A percentile compares a stretch with the other conserved stretches of the same genome.
Evolutionary conservation across 2,888 invertebrate species (phyloP).

Genomic region (Alcis repandata): DNA sequence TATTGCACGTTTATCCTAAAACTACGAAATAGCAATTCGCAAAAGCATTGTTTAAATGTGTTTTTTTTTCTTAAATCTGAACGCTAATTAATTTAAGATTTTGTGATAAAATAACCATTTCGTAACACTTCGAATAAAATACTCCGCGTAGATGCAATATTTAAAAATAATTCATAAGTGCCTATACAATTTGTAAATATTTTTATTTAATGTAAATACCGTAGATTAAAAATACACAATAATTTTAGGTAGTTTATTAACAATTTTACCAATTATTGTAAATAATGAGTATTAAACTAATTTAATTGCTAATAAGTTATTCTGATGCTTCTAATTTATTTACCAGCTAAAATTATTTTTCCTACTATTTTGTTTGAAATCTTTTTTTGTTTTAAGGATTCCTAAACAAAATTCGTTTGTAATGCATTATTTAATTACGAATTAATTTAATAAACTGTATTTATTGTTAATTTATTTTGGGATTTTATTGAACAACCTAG

Average conservation of each 20-base stretch:
- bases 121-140: constrained; percentile 35
- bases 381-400: constrained; percentile 40
- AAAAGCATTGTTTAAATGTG: not conserved
- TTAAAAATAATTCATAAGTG: constrained; percentile 64
- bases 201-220: constrained; percentile 37
- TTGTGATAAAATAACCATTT: constrained; percentile 48
- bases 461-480: constrained; percentile 72
- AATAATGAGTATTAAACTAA: constrained; percentile 58
- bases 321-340: constrained; percentile 69
- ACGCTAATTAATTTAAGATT: constrained; percentile 21
- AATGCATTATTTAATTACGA: constrained; percentile 69
- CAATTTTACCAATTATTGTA: constrained; percentile 63
- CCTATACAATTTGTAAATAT: constrained; percentile 65
- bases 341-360: constrained; percentile 47
- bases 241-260: constrained; percentile 42
- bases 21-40: not conserved
- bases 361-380: constrained; percentile 43
- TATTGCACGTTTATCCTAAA: constrained; percentile 6
- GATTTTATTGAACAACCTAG: constrained; percentile 49
- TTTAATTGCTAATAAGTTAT: constrained; percentile 63
- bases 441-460: constrained; percentile 79
- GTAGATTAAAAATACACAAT: constrained; percentile 29
- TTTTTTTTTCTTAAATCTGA: no score
- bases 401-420: constrained; percentile 54
- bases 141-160: constrained; percentile 60